These are phyloP conservation scores for Platypus cylindrus DNA, from an alignment of 2,888 invertebrate genomes.

Conservation along the genomic window DNA sequence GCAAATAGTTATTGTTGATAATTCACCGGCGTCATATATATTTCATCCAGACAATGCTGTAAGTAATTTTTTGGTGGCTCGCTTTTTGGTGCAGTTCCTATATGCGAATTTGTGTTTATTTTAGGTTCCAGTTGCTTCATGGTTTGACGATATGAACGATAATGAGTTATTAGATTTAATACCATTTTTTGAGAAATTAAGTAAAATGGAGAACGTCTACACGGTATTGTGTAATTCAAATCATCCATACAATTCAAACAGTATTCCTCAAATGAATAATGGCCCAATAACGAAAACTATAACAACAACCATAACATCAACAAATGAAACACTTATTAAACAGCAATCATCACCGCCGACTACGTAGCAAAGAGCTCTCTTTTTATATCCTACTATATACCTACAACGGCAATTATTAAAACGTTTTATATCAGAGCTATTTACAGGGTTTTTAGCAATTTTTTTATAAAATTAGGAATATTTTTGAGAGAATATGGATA, in stretches of 20 bases:
- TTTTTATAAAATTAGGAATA: too few relatives aligned
- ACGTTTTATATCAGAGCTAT: constrained; percentile 6
- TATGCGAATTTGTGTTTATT: not conserved
- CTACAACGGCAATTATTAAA: too few relatives aligned
- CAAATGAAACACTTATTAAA: too few relatives aligned
- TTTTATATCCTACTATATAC: too few relatives aligned
- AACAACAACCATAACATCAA: constrained; percentile 1
- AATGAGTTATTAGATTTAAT: constrained; percentile 93
- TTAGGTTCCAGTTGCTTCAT: constrained; percentile 94
- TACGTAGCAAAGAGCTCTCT: constrained; percentile 11
- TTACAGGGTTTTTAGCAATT: constrained; percentile 6
- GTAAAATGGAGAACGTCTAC: constrained; percentile 94
- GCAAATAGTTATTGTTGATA: constrained; percentile 96
- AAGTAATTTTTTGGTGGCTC: constrained; percentile 37
- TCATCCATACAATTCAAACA: constrained; percentile 63
- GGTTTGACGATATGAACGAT: constrained; percentile 99
- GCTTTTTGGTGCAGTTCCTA: not conserved
- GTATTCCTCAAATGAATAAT: constrained; percentile 26
- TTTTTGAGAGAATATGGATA: too few relatives aligned
- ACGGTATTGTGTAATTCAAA: constrained; percentile 87
- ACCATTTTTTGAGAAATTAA: constrained; percentile 94
- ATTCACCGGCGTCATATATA: constrained; percentile 99
- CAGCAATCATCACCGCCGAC: constrained; percentile 8
- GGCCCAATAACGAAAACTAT: constrained; percentile 13
- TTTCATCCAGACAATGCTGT: constrained; percentile 99